A percentile compares a stretch with the other conserved stretches of the same genome.
Evolutionary conservation across 2,888 invertebrate species (phyloP).

Genomic region (Mycalesis mineus): DNA sequence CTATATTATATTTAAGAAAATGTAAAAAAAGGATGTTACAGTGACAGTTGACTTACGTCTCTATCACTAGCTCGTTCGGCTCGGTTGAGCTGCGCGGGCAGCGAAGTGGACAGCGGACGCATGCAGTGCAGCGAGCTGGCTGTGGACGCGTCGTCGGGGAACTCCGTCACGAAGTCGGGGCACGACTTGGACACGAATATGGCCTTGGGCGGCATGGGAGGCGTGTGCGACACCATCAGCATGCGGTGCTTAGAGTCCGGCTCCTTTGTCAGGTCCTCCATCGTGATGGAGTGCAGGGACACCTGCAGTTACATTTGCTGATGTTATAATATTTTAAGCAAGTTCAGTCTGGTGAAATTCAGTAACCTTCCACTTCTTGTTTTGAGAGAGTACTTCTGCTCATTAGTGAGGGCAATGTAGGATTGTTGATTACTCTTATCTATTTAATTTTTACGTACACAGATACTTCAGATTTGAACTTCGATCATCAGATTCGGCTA

Average conservation of each 20-base stretch:
- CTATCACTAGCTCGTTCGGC: slow-evolving; percentile 29
- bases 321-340: background rate
- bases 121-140: slow-evolving; percentile 28
- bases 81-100: slow-evolving; percentile 50
- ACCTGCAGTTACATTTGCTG: slow-evolving; percentile 62
- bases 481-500: too few species aligned
- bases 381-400: too few species aligned
- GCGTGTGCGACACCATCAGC: slow-evolving; percentile 86
- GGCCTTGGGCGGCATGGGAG: slow-evolving; percentile 65
- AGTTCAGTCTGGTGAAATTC: too few species aligned
- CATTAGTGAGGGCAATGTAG: too few species aligned
- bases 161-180: slow-evolving; percentile 80
- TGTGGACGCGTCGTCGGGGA: slow-evolving; percentile 31
- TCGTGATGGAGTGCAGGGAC: slow-evolving; percentile 88
- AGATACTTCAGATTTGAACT: too few species aligned
- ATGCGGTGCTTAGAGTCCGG: slow-evolving; percentile 88
- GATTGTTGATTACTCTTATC: too few species aligned
- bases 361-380: too few species aligned
- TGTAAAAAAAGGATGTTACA: background rate
- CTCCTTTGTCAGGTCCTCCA: slow-evolving; percentile 92
- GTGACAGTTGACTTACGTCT: slow-evolving; percentile 35
- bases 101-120: slow-evolving; percentile 51
- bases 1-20: too few species aligned
- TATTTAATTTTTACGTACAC: too few species aligned
- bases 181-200: slow-evolving; percentile 87